Base-by-base conservation (phyloP, 2,113 vertebrate genomes). In the Nerophis lumbriciformis region DNA sequence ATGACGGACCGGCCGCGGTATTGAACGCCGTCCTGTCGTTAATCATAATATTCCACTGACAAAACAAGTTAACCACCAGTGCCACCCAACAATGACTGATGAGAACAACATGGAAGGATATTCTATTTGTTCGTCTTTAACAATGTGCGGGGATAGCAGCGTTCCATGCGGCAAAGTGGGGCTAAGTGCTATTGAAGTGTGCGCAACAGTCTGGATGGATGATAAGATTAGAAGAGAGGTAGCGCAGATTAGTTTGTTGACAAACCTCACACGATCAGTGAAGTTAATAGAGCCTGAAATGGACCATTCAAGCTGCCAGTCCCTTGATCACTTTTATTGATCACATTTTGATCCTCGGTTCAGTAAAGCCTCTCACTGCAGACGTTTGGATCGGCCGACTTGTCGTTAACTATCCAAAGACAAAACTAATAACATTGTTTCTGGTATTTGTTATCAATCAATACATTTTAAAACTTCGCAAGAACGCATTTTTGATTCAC, bases 221-320 rank as follows among this genome's bases (percentile, higher is more conserved):
- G 51, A 36, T 48, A 13, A 52, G 56, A 65, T 55, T 57, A 59
- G 42, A 45, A 60, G 12, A 35, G 52, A 53, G 11, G 57, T 35
- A 51, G 15, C 50, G n/a, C 45, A 55, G 69, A 75, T 54, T 62
- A 68, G 48, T 72, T 72, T 54, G 54, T 61, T 54, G 59, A 76
- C 65, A 72, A 63, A 64, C 35, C 60, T 45, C 42, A 58, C 65
- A 58, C 55, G 39, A 76, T 83, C 71, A 66, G 4, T 61, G 58
- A 68, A 69, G 66, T 74, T 80, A 73, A 84, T 84, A 61, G 71
- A 69, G 69, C 73, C 8, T 72, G 73, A 83, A 81, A 83, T 78
- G 19, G 66, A 62, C 54, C 42, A 68, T 51, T 79, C 68, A 71
- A 65, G 59, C 65, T 69, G 48, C 54, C 42, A 59, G 39, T 63